Percentiles rank a stretch among this genome's conserved stretches.
phyloP scores from a whole-genome alignment of 1,140 invertebrate species.

The Theocolax elegans region DNA sequence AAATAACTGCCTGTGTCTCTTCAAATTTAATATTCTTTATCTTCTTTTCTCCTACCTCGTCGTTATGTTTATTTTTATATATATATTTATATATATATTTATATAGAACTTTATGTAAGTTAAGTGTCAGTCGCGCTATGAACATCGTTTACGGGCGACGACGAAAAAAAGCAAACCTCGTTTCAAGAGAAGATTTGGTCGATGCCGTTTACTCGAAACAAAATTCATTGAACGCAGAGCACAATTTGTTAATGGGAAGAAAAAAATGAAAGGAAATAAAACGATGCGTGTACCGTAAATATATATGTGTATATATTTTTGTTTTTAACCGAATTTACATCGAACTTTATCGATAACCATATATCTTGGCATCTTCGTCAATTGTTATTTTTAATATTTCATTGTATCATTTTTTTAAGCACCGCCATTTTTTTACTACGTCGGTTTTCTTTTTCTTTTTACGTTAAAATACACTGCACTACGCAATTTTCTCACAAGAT shows the following conservation, averaged over 20 bases:
- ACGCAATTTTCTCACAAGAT: constrained; percentile 43
- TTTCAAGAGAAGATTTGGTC: constrained; percentile 35
- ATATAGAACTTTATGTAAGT: constrained; percentile 24
- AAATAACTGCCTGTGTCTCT: constrained; percentile 55
- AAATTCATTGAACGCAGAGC: too few relatives aligned
- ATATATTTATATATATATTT: constrained; percentile 31
- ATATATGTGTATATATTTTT: too few relatives aligned
- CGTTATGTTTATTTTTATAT: constrained; percentile 39
- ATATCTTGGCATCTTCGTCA: constrained; percentile 15
- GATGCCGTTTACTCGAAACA: constrained; percentile 6
- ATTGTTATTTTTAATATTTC: not conserved
- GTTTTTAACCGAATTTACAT: constrained; percentile 25
- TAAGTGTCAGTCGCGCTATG: not conserved
- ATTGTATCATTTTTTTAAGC: constrained; percentile 25
- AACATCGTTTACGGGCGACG: too few relatives aligned
- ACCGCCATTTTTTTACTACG: constrained; percentile 5
- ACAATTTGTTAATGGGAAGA: too few relatives aligned
- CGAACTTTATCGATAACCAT: constrained; percentile 9
- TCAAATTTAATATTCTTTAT: too few relatives aligned
- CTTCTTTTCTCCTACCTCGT: too few relatives aligned
- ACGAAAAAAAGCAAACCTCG: not conserved
- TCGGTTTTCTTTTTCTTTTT: constrained; percentile 4
- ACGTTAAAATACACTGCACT: constrained; percentile 30
- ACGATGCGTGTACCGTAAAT: too few relatives aligned
- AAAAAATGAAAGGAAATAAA: too few relatives aligned